Evolutionary conservation across 2,797 vertebrate species (phyloP).

Genomic region (Rhinatrema bivittatum): DNA sequence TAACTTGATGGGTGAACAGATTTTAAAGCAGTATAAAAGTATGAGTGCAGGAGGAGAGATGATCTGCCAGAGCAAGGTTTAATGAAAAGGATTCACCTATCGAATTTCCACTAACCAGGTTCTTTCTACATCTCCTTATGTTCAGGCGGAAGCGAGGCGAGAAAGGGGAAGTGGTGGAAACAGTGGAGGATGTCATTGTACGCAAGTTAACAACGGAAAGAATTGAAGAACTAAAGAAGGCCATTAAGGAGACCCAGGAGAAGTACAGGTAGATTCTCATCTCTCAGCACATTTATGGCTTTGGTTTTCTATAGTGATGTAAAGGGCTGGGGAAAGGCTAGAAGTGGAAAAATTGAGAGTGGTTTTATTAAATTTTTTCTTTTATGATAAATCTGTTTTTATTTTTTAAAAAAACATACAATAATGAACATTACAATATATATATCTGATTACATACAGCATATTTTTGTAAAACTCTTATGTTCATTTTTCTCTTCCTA

Average conservation of each 20-base stretch:
- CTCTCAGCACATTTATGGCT: neutral
- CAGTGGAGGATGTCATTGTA: conserved; percentile 91
- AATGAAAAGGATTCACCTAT: neutral
- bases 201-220: conserved; percentile 85
- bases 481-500: no score
- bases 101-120: no score
- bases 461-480: no score
- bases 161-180: conserved; percentile 91
- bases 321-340: neutral
- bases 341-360: neutral
- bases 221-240: conserved; percentile 84
- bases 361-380: no score
- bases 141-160: conserved; percentile 88
- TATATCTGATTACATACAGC: no score
- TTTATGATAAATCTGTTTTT: no score
- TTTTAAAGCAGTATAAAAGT: neutral
- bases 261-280: conserved; percentile 84
- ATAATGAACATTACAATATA: no score
- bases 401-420: no score
- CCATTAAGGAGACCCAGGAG: conserved; percentile 91
- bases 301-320: neutral
- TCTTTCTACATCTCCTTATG: neutral
- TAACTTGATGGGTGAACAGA: no score
- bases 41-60: neutral
- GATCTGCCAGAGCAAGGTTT: neutral